Conservation (phyloP, 2,797 vertebrate genomes). For the Jordanella pulchra region DNA sequence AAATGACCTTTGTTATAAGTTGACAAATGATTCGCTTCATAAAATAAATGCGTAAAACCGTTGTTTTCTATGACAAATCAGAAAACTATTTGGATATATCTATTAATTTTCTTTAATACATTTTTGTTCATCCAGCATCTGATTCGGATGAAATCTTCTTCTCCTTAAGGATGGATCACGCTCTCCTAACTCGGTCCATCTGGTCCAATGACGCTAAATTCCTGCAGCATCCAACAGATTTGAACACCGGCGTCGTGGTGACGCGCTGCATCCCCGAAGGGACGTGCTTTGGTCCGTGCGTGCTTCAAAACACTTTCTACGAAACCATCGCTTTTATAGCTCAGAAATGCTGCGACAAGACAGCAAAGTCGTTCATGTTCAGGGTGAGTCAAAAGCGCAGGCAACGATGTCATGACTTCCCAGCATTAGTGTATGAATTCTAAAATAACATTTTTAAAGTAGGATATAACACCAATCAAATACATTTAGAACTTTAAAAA, state of each 20-base stretch:
- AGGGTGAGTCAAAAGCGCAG: constrained; percentile 76
- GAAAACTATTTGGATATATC: background rate
- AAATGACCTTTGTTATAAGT: background rate
- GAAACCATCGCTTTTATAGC: constrained; percentile 91
- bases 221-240: constrained; percentile 83
- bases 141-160: constrained; percentile 1
- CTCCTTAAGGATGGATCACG: constrained; percentile 83
- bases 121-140: background rate
- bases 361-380: constrained; percentile 83
- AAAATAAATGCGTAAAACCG: background rate
- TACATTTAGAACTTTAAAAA: too few relatives aligned
- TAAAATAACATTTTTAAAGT: background rate
- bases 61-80: background rate
- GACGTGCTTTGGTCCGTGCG: constrained; percentile 85
- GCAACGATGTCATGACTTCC: background rate
- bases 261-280: constrained; percentile 86
- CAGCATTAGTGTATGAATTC: background rate
- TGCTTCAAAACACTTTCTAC: constrained; percentile 85
- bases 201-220: constrained; percentile 85
- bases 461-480: too few relatives aligned
- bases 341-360: constrained; percentile 85
- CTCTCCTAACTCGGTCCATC: constrained; percentile 79
- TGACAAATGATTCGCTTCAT: background rate
- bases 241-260: constrained; percentile 85
- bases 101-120: background rate